Conservation (phyloP, 2,888 invertebrate species). For the Apodemia duryi region DNA sequence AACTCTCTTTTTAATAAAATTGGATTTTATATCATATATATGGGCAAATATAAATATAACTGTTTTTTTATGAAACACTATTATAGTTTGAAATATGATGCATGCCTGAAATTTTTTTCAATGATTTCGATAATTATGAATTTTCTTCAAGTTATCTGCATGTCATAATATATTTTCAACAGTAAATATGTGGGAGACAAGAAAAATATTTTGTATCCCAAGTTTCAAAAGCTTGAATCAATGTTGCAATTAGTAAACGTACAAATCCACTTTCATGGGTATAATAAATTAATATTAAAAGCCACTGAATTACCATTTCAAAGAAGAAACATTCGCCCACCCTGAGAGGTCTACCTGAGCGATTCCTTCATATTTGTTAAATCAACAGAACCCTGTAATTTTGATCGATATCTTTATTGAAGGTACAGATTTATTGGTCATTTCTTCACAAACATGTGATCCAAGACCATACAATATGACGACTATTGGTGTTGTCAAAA, state of each 20-base stretch:
- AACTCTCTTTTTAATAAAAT: no score
- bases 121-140: no score
- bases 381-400: constrained; percentile 77
- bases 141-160: not conserved
- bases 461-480: constrained; percentile 65
- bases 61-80: no score
- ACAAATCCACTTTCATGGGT: constrained; percentile 59
- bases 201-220: not conserved
- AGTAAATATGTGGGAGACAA: constrained; percentile 1
- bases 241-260: constrained; percentile 11
- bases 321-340: constrained; percentile 68
- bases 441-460: constrained; percentile 71
- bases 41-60: no score
- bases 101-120: no score
- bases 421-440: constrained; percentile 74
- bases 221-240: constrained; percentile 44
- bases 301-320: constrained; percentile 68
- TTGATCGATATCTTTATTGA: constrained; percentile 79
- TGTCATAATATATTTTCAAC: not conserved
- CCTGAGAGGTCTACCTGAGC: constrained; percentile 58
- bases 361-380: constrained; percentile 74
- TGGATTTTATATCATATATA: no score
- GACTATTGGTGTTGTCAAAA: constrained; percentile 53
- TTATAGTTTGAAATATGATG: no score
- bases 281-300: constrained; percentile 64